phyloP scores from a whole-genome alignment of 2,797 vertebrate genomes.

The Gephyroberyx darwinii region DNA sequence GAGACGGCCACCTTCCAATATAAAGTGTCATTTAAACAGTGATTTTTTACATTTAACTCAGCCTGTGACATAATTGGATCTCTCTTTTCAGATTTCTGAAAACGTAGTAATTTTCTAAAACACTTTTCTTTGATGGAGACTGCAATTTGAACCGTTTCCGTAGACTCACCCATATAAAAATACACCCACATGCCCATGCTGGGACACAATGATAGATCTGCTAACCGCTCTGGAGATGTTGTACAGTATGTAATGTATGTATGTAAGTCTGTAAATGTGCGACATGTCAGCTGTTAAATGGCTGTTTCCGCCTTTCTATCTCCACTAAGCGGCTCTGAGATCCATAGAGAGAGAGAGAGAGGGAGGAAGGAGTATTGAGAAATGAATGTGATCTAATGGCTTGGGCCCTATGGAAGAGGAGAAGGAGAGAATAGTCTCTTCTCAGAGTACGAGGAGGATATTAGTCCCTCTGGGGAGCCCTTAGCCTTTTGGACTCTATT shows the following conservation, averaged over 20 bases:
- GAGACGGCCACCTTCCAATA: too few species aligned
- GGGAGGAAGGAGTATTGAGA: constrained; percentile 1
- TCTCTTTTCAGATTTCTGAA: too few species aligned
- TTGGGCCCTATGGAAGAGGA: constrained; percentile 35
- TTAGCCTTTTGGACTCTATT: constrained; percentile 50
- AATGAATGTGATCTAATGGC: constrained; percentile 52
- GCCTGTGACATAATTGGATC: too few species aligned
- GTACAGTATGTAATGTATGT: constrained; percentile 15
- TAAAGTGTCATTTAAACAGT: too few species aligned
- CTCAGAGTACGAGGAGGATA: constrained; percentile 25
- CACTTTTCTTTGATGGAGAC: too few species aligned
- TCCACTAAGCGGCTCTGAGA: constrained; percentile 43
- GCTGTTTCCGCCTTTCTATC: constrained; percentile 39
- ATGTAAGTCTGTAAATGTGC: constrained; percentile 25
- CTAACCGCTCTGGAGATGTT: constrained; percentile 7
- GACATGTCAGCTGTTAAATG: constrained; percentile 52
- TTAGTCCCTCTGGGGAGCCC: constrained; percentile 43
- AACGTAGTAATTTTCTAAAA: too few species aligned
- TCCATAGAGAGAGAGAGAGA: constrained; percentile 38
- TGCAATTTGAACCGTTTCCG: too few species aligned
- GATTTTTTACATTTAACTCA: too few species aligned
- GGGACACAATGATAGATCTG: not conserved
- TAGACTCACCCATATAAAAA: too few species aligned
- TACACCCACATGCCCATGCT: constrained; percentile 8
- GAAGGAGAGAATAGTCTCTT: constrained; percentile 31